phyloP scores from a whole-genome alignment of 2,113 vertebrate species.

The Hypocryptadius cinnamomeus region DNA sequence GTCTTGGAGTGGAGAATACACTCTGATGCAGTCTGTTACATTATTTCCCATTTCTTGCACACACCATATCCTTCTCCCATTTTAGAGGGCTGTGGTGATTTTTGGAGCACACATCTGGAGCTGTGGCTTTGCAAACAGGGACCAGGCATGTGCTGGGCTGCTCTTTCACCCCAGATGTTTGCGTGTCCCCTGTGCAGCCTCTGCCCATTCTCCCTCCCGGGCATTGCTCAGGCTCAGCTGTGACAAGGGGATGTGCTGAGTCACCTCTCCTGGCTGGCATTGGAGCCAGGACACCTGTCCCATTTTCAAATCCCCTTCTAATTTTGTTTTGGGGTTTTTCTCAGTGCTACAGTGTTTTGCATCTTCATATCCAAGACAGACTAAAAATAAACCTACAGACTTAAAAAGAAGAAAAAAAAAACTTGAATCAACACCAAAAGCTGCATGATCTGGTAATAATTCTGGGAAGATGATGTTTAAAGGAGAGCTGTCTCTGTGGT shows the following conservation, averaged over 20 bases:
- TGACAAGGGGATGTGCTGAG: not conserved
- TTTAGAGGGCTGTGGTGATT: not conserved
- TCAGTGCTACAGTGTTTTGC: not conserved
- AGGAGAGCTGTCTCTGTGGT: not conserved
- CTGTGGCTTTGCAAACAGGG: not conserved
- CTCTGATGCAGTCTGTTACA: not conserved
- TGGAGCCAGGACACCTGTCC: not conserved
- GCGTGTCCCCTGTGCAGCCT: not conserved
- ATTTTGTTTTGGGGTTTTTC: not conserved
- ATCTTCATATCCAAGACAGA: not conserved
- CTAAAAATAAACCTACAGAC: not conserved
- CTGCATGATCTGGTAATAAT: not conserved
- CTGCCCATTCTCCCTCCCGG: not conserved
- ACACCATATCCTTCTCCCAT: not conserved
- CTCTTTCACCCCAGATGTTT: not conserved
- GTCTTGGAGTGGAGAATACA: not conserved
- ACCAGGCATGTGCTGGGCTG: not conserved
- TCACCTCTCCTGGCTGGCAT: not conserved
- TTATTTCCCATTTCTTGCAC: not conserved
- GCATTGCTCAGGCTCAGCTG: not conserved
- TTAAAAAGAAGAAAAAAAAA: not conserved
- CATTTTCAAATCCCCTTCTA: not conserved
- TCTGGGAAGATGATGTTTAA: not conserved
- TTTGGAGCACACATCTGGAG: not conserved
- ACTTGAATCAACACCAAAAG: not conserved